phyloP scores from a whole-genome alignment of 2,797 vertebrate genomes.

The Eospalax fontanierii region DNA sequence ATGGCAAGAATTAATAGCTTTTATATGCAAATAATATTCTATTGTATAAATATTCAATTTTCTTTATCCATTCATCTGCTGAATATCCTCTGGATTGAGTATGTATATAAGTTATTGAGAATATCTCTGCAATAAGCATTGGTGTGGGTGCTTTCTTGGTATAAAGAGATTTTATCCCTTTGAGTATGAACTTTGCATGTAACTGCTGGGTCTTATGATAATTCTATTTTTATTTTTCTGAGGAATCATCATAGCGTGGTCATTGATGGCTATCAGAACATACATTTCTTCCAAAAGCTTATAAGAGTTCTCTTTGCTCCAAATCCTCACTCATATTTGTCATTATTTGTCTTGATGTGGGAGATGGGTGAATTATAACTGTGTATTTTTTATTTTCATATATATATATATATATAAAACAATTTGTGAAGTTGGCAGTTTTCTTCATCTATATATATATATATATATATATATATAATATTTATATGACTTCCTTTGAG shows the following conservation, averaged over 20 bases:
- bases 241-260: neutral
- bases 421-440: too few relatives aligned
- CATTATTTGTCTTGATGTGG: neutral
- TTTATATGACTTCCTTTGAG: too few relatives aligned
- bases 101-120: neutral
- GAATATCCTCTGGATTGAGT: neutral
- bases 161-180: neutral
- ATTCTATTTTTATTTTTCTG: neutral
- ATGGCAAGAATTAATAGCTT: neutral
- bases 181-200: neutral
- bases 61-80: neutral
- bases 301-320: neutral
- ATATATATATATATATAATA: too few relatives aligned
- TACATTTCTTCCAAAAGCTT: neutral
- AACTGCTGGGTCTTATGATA: neutral
- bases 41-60: neutral
- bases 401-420: too few relatives aligned
- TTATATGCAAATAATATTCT: neutral
- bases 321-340: neutral
- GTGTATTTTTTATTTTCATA: neutral
- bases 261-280: neutral
- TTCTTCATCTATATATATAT: too few relatives aligned
- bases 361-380: neutral
- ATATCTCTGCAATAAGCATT: neutral
- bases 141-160: neutral